Base-by-base conservation (phyloP, 1,140 invertebrate genomes). In the Atta cephalotes region DNA sequence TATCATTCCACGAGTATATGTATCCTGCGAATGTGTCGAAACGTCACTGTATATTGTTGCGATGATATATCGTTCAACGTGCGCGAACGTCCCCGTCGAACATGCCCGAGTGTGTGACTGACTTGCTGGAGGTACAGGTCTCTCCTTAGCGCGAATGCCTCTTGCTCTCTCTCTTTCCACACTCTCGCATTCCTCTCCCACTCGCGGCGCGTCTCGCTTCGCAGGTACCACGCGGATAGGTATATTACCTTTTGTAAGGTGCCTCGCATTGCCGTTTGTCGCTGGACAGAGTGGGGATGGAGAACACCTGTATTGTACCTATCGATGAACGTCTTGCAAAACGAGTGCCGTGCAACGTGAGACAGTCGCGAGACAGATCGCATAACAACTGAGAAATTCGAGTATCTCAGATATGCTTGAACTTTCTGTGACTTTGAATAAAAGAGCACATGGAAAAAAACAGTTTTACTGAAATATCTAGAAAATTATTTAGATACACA, bases 101-200 rank as follows among this genome's bases (percentile, higher is more conserved):
- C 89, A 89, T 92, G 87, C 80, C 76, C 89, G 87, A 87, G 89
- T 89, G 71, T 89, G 85, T 88, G 89, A 90, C 90, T 91, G 88
- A 87, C 86, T 91, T 51, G 88, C 74, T 88, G 71, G 89, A 90
- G 86, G 77, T 62, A 86, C 88, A 85, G 86, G 86, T 90, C 80
- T 80, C 86, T 90, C 76, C 88, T 79, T 71, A 35, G 78, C 51
- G 89, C 86, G 51, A 87, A 63, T 89, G 60, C 86, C 80, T 87
- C 88, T 89, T 25, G 58, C 72, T 84, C 89, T 89, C 89, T 89
- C 88, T 89, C 31, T 89, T n/a, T 72, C 86, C 60, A 60, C 71
- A 18, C 86, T 79, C 72, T 79, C 85, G 62, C 51, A 77, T 58
- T 74, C 35, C 85, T 87, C 72, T 86, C 89, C 86, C 87, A 88